A percentile compares a stretch with the other conserved stretches of the same genome.
phyloP scores from a whole-genome alignment of 1,140 invertebrate genomes.

The Ericerus pela region DNA sequence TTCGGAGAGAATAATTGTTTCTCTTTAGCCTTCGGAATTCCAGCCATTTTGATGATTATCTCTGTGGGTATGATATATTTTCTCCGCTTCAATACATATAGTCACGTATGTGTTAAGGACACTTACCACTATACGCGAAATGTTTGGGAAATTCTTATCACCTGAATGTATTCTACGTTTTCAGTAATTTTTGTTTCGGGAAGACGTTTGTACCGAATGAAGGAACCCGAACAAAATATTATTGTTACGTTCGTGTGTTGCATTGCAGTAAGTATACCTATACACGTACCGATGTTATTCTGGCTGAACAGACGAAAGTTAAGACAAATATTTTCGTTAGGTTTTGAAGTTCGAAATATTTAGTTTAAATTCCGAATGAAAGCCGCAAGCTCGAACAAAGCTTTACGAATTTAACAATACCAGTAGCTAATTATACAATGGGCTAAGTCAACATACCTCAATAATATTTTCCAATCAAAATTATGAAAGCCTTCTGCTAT shows the following conservation, averaged over 20 bases:
- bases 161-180: slow-evolving; percentile 28
- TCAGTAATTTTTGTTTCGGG: slow-evolving; percentile 68
- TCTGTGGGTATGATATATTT: slow-evolving; percentile 47
- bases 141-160: neutral
- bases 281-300: neutral
- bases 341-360: neutral
- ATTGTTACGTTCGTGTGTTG: slow-evolving; percentile 58
- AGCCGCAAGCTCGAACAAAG: too few species aligned
- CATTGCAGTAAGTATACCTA: slow-evolving; percentile 50
- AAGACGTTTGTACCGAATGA: slow-evolving; percentile 56
- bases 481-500: too few species aligned
- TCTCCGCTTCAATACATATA: neutral
- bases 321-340: neutral
- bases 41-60: slow-evolving; percentile 70
- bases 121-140: neutral
- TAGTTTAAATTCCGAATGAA: too few species aligned
- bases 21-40: slow-evolving; percentile 79
- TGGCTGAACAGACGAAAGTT: too few species aligned
- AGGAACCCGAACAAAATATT: slow-evolving; percentile 68
- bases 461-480: too few species aligned
- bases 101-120: neutral
- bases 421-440: too few species aligned
- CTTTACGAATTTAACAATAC: too few species aligned
- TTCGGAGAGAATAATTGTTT: slow-evolving; percentile 70
- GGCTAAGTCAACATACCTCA: too few species aligned